Evolutionary conservation across 2,888 invertebrate species (phyloP).

Genomic region (Eupsilia transversa): DNA sequence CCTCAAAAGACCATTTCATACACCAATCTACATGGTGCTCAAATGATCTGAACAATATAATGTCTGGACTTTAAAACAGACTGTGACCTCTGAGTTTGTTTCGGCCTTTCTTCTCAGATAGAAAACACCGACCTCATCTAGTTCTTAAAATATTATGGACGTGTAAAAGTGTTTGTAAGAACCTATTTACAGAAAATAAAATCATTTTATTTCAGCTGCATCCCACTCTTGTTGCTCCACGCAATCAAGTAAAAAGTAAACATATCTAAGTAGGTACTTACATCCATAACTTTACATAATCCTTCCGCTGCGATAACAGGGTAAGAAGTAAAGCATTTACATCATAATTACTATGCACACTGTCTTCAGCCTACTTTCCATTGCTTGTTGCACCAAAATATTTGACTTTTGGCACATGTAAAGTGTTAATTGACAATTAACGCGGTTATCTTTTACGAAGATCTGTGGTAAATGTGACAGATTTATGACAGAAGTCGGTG

Average conservation of each 20-base stretch:
- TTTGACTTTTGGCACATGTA: conserved; percentile 30
- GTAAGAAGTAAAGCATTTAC: conserved; percentile 43
- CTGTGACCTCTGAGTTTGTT: too few species aligned
- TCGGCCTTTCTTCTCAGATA: too few species aligned
- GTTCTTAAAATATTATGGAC: too few species aligned
- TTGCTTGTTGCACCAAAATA: conserved; percentile 37
- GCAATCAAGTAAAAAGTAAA: conserved; percentile 41
- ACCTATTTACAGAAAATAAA: too few species aligned
- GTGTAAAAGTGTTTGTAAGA: too few species aligned
- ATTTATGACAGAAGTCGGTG: conserved; percentile 1
- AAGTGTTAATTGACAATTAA: conserved; percentile 43
- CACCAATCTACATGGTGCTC: too few species aligned
- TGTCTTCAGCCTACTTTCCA: conserved; percentile 45
- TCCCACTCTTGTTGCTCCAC: background rate
- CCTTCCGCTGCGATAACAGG: conserved; percentile 45
- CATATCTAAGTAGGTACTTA: background rate
- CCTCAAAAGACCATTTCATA: too few species aligned
- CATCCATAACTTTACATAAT: conserved; percentile 48
- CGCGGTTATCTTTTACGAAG: conserved; percentile 12
- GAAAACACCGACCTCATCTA: too few species aligned
- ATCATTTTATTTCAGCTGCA: conserved; percentile 34
- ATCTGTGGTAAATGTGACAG: conserved; percentile 8
- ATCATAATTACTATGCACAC: conserved; percentile 37
- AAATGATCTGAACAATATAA: too few species aligned
- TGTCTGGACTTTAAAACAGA: too few species aligned